These are phyloP conservation scores for Zapornia atra DNA, from an alignment of 2,113 vertebrate species.

Conservation along the genomic window DNA sequence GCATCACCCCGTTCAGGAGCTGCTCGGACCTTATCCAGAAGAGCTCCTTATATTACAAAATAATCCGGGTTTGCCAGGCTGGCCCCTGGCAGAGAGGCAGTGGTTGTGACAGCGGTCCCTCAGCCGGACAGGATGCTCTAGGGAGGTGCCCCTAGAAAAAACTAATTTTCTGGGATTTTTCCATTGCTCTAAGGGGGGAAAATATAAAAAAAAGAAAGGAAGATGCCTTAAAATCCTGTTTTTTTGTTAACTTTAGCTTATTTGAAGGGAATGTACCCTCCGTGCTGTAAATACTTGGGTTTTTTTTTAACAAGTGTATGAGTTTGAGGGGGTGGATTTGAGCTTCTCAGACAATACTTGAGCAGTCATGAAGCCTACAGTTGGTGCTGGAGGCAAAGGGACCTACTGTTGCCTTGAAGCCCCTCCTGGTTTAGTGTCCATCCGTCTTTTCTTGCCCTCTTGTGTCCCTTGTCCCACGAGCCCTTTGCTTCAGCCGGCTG, in stretches of 20 bases:
- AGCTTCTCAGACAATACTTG: neutral
- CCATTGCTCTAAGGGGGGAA: fast-evolving
- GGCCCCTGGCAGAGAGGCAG: neutral
- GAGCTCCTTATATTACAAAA: neutral
- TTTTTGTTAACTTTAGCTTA: neutral
- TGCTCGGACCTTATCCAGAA: neutral
- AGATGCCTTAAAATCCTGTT: neutral
- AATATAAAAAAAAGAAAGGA: too few species aligned
- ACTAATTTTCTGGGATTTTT: neutral
- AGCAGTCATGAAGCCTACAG: neutral
- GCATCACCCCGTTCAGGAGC: neutral
- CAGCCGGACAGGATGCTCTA: fast-evolving
- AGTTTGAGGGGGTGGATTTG: neutral
- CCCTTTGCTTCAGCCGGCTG: fast-evolving
- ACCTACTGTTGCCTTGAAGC: neutral
- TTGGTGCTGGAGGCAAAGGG: neutral
- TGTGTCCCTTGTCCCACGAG: fast-evolving
- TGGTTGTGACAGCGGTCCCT: fast-evolving
- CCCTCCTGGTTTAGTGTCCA: neutral
- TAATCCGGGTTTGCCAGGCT: neutral
- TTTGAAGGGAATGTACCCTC: fast-evolving
- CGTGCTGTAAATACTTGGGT: fast-evolving
- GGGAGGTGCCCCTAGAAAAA: neutral
- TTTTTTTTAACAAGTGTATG: neutral
- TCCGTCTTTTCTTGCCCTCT: neutral